A percentile compares a stretch with the other conserved stretches of the same genome.
Evolutionary conservation across 2,888 invertebrate species (phyloP).

Genomic region (Diogma glabrata): DNA sequence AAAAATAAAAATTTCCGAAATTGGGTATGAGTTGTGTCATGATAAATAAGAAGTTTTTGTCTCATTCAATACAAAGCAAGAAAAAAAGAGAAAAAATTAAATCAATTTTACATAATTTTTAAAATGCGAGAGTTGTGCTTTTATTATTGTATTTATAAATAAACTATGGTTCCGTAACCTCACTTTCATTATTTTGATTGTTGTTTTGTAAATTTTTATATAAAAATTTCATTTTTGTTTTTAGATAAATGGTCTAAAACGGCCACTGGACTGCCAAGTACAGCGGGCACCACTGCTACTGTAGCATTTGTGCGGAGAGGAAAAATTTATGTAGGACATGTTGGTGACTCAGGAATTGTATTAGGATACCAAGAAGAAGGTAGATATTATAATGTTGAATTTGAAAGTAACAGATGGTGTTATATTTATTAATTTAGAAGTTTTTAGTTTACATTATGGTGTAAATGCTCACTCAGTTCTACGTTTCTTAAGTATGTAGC

Average conservation of each 20-base stretch:
- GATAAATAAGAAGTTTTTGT: no score
- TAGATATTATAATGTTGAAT: constrained; percentile 20
- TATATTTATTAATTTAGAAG: constrained; percentile 4
- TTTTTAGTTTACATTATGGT: no score
- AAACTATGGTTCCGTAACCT: no score
- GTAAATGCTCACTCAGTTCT: no score
- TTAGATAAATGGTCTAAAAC: constrained; percentile 93
- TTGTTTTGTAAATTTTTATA: background rate
- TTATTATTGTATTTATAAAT: no score
- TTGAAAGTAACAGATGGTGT: constrained; percentile 6
- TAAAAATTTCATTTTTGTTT: constrained; percentile 4
- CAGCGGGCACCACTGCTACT: constrained; percentile 95
- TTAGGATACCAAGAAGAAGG: constrained; percentile 68
- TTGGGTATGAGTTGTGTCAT: no score
- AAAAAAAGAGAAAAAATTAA: no score
- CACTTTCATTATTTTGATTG: background rate
- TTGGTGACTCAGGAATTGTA: constrained; percentile 95
- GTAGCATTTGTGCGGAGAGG: constrained; percentile 87
- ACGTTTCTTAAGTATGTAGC: no score
- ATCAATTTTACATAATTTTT: background rate
- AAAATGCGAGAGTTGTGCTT: background rate
- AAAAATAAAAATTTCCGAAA: no score
- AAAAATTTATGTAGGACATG: constrained; percentile 94
- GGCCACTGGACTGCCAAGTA: constrained; percentile 87
- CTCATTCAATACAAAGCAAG: no score